Percentiles rank a stretch among this genome's conserved stretches.
These are phyloP conservation scores for Cheilosia vulpina DNA, from an alignment of 2,888 invertebrate species.

Conservation along the genomic window DNA sequence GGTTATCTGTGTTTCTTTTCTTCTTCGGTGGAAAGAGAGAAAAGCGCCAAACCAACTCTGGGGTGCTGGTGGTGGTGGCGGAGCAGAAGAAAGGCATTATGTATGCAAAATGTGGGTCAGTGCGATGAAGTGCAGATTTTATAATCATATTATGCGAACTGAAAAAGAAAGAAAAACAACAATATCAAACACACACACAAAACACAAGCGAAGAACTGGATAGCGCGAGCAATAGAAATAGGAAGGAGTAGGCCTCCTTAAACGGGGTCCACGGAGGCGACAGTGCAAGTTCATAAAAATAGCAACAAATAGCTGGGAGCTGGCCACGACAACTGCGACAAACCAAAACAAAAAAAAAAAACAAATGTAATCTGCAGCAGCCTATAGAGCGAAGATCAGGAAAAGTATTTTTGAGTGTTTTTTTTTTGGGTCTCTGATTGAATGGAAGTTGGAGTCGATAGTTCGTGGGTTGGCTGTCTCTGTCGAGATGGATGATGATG, in stretches of 20 bases:
- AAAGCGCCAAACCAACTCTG: slow-evolving; percentile 26
- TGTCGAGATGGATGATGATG: slow-evolving; percentile 44
- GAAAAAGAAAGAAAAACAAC: slow-evolving; percentile 43
- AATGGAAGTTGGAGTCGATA: slow-evolving; percentile 56
- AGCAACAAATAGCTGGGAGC: slow-evolving; percentile 62
- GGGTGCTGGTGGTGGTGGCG: slow-evolving; percentile 1
- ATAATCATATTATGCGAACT: slow-evolving; percentile 76
- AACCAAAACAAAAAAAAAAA: slow-evolving; percentile 45
- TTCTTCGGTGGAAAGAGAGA: slow-evolving; percentile 9
- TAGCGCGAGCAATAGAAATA: background rate
- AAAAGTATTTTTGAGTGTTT: slow-evolving; percentile 45
- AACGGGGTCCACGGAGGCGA: slow-evolving; percentile 56
- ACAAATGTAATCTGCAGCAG: slow-evolving; percentile 17
- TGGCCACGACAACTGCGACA: slow-evolving; percentile 49
- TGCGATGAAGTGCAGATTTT: slow-evolving; percentile 80
- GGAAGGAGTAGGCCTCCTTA: slow-evolving; percentile 55
- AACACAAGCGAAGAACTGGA: slow-evolving; percentile 2
- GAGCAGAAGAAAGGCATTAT: slow-evolving; percentile 72
- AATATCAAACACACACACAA: slow-evolving; percentile 1
- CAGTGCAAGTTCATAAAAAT: slow-evolving; percentile 75
- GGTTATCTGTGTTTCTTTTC: slow-evolving; percentile 14
- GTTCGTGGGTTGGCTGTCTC: slow-evolving; percentile 56
- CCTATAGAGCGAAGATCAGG: slow-evolving; percentile 57
- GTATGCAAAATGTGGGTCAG: slow-evolving; percentile 79
- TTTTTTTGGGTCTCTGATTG: slow-evolving; percentile 44